Base-by-base conservation (phyloP, 2,113 vertebrate genomes). In the Parus major region DNA sequence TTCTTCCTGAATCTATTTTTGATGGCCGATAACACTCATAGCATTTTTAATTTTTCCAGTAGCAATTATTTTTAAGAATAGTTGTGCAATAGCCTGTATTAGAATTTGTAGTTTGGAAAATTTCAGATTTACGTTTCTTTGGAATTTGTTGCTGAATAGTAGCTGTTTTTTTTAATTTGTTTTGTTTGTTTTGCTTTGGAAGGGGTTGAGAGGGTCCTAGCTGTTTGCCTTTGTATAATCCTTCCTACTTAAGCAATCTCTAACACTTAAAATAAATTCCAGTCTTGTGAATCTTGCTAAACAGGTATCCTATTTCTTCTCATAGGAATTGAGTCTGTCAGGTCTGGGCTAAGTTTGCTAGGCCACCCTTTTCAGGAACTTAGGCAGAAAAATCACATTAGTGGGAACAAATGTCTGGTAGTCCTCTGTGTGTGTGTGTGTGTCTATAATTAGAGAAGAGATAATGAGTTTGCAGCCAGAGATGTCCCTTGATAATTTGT, bases 401-500 rank as follows among this genome's bases (percentile, higher is more conserved):
- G 31, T n/a, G 59, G 44, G 61, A 93, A 68, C 9, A 86, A 90
- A 82, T 16, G 5, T 4, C 33, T 56, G 3, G 10, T 78, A 82
- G 49, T 41, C 27, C 23, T 88, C 19, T 72, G 39, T 64, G 22
- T 72, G 39, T 64, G 18, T 64, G 14, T 65, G 9, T 65, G 21
- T 92, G 27, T 42, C 41, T 80, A 46, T 85, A 93, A 95, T 91
- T 90, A 95, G 68, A 76, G 36, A 90, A 46, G 28, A 93, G 55
- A 77, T 88, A 83, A 93, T 80, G 76, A 94, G 57, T 88, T 88
- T 93, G 33, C 35, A 90, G 42, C 10, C 14, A 39, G 50, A 92
- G 46, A 65, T 70, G 4, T 88, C 88, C 82, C 75, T 70, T 88
- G 87, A 15, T 61, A 81, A 77, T 82, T 64, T 82, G 7, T 9